Evolutionary conservation across 1,140 invertebrate genomes (phyloP).

Genomic region (Saccostrea cuccullata): DNA sequence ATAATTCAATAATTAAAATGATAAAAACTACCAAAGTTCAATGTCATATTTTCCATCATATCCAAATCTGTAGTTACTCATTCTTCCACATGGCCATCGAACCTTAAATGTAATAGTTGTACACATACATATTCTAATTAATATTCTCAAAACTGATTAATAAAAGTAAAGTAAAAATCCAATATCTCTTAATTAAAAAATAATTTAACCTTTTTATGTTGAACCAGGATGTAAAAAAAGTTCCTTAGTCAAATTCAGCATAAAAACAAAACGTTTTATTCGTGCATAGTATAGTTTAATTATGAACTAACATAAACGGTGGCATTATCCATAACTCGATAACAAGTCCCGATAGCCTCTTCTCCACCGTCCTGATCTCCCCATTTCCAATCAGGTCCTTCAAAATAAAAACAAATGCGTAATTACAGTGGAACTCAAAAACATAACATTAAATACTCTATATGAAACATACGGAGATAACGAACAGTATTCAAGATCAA

Average conservation of each 20-base stretch:
- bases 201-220: too few relatives aligned
- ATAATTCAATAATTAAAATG: not conserved
- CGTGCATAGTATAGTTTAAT: too few relatives aligned
- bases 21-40: not conserved
- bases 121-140: too few relatives aligned
- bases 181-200: too few relatives aligned
- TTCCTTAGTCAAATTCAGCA: too few relatives aligned
- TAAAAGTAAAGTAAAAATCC: too few relatives aligned
- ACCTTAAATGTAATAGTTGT: not conserved
- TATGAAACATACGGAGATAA: too few relatives aligned
- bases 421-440: too few relatives aligned
- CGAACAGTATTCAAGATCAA: too few relatives aligned
- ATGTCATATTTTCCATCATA: slow-evolving; percentile 13
- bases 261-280: too few relatives aligned
- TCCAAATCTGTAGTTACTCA: not conserved
- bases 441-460: too few relatives aligned
- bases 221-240: not conserved
- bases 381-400: not conserved
- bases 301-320: not conserved
- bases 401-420: not conserved
- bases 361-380: not conserved
- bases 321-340: not conserved
- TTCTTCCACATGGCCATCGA: not conserved
- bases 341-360: not conserved
- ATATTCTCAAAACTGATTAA: too few relatives aligned